Base-by-base conservation (phyloP, 2,113 vertebrate genomes). In the Esox niger region DNA sequence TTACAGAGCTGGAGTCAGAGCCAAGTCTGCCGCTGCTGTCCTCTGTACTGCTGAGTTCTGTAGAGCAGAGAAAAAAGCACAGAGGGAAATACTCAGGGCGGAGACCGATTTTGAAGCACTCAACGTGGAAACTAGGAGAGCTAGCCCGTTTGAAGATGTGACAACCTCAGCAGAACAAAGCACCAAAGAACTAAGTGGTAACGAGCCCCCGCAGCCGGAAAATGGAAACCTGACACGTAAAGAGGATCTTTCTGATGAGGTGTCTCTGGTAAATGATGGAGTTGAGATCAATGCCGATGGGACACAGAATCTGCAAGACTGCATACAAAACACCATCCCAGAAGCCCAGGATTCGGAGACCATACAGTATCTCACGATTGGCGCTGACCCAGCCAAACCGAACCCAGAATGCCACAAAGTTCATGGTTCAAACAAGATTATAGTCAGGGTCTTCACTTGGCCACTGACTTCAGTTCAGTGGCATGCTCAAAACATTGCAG, bases 11-110 rank as follows among this genome's bases (percentile, higher is more conserved):
- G 81, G 68, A 17, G 72, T 74, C 69, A 71, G 87, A 33, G 80
- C 89, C 1, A 90, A 85, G 72, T 93, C 92, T 0, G 91, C 91
- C 1, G 76, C 83, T 0, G 88, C 92, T 4, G 27, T 88, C 4
- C 78, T 92, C 57, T 70, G 71, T 23, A 71, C 55, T 6, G 61
- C 68, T 4, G 73, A 82, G 4, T 81, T 76, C 20, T 32, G 52
- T 31, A 38, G 20, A 0, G 49, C 69, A 29, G 62, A 15, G 17
- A 55, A 63, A 10, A 1, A 75, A 26, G n/a, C 2, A 5, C 59
- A 25, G 15, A 31, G 26, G 52, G 46, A 64, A 23, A 60, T 3
- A 4, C 58, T 23, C 17, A 30, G 25, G 47, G 35, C 66, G 26
- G 62, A 64, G 7, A 57, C 27, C 2, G 62, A 15, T 13, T 52